Percentiles rank a stretch among this genome's conserved stretches.
phyloP scores from a whole-genome alignment of 2,113 vertebrate species.

The Cyanistes caeruleus region DNA sequence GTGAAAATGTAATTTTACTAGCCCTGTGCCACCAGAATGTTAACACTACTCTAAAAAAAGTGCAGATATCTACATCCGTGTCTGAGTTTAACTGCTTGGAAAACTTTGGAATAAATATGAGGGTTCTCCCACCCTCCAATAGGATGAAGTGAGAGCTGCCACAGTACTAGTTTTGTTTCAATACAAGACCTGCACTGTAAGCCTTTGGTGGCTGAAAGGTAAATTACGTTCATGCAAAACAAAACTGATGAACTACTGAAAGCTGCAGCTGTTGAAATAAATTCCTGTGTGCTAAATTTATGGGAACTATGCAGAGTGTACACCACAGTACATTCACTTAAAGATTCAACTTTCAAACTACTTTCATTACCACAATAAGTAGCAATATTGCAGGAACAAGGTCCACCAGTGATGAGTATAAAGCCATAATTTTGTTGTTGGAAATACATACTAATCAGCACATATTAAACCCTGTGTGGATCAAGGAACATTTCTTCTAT shows the following conservation, averaged over 20 bases:
- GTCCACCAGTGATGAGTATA: conserved; percentile 18
- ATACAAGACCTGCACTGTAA: conserved; percentile 77
- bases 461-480: neutral
- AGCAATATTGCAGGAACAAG: conserved; percentile 42
- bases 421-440: conserved; percentile 57
- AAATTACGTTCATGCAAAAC: conserved; percentile 71
- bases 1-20: neutral
- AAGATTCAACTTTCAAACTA: conserved; percentile 51
- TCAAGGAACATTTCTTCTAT: neutral
- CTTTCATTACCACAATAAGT: conserved; percentile 48
- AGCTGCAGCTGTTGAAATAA: conserved; percentile 71
- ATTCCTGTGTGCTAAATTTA: conserved; percentile 70
- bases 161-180: conserved; percentile 79
- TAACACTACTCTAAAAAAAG: conserved; percentile 43
- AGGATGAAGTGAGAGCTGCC: conserved; percentile 64
- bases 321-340: conserved; percentile 55
- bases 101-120: conserved; percentile 70
- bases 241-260: conserved; percentile 76
- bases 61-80: conserved; percentile 46
- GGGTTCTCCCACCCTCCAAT: neutral
- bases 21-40: conserved; percentile 33
- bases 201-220: conserved; percentile 72
- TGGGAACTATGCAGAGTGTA: conserved; percentile 55
- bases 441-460: conserved; percentile 26
- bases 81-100: conserved; percentile 68